phyloP scores from a whole-genome alignment of 2,888 invertebrate genomes.

The Drosophila stalkeri region DNA sequence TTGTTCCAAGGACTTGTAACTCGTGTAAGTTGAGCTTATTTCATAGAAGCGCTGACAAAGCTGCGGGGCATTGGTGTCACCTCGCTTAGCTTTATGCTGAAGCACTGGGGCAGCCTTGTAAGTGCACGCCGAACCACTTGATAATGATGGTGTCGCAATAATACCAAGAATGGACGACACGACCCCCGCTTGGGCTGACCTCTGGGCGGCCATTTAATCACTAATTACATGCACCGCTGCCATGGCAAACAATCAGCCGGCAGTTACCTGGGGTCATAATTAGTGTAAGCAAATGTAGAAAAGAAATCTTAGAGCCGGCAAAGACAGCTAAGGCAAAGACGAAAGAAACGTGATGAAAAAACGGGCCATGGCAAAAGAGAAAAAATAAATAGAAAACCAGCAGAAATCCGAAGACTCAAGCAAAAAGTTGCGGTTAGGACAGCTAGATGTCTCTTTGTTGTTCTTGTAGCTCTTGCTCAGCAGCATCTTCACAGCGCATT shows the following conservation, averaged over 20 bases:
- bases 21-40: constrained; percentile 27
- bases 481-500: constrained; percentile 70
- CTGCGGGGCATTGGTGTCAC: constrained; percentile 31
- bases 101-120: constrained; percentile 55
- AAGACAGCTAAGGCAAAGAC: constrained; percentile 18
- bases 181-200: constrained; percentile 56
- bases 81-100: constrained; percentile 32
- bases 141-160: constrained; percentile 71
- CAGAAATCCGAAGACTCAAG: constrained; percentile 41
- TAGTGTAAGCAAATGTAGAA: constrained; percentile 79
- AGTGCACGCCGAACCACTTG: constrained; percentile 62
- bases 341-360: constrained; percentile 32
- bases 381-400: constrained; percentile 17
- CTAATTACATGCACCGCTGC: constrained; percentile 76
- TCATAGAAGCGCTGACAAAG: not conserved
- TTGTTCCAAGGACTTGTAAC: constrained; percentile 22
- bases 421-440: constrained; percentile 48
- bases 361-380: constrained; percentile 26
- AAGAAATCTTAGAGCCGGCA: constrained; percentile 64
- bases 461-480: constrained; percentile 23
- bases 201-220: constrained; percentile 79
- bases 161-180: constrained; percentile 38
- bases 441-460: constrained; percentile 38
- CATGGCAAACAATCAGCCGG: constrained; percentile 63
- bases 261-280: constrained; percentile 77